Evolutionary conservation across 2,888 invertebrate species (phyloP).

Genomic region (Callinectes sapidus): DNA sequence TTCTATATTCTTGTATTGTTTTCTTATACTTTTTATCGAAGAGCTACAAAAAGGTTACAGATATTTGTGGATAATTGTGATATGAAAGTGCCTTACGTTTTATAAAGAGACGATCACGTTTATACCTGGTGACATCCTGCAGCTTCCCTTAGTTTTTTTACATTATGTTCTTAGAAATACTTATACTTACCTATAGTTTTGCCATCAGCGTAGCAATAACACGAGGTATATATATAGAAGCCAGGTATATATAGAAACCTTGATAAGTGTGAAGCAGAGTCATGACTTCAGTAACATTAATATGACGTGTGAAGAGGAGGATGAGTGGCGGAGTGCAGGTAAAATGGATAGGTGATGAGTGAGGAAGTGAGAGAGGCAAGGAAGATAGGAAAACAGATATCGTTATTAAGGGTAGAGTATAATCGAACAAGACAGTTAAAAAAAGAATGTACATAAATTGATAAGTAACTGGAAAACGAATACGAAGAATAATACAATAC

Average conservation of each 20-base stretch:
- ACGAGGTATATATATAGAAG: not conserved
- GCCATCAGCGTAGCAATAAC: not conserved
- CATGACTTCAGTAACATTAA: not conserved
- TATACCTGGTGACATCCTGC: no score
- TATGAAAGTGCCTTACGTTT: no score
- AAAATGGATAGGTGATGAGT: not conserved
- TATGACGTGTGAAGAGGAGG: not conserved
- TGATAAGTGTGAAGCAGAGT: not conserved
- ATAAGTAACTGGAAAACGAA: not conserved
- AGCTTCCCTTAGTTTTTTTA: no score
- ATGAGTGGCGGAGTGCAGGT: not conserved
- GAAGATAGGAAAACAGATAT: not conserved
- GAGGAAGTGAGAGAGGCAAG: not conserved
- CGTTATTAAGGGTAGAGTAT: not conserved
- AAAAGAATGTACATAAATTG: not conserved
- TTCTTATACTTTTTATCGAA: no score
- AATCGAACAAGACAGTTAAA: not conserved
- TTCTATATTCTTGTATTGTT: no score
- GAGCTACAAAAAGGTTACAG: no score
- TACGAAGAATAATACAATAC: not conserved
- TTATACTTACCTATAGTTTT: not conserved
- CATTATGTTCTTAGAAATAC: not conserved
- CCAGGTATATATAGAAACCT: not conserved
- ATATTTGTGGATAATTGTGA: no score
- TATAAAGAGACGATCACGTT: no score